Percentiles rank a stretch among this genome's conserved stretches.
Evolutionary conservation across 2,113 vertebrate species (phyloP).

Genomic region (Ancistrus triradiatus): DNA sequence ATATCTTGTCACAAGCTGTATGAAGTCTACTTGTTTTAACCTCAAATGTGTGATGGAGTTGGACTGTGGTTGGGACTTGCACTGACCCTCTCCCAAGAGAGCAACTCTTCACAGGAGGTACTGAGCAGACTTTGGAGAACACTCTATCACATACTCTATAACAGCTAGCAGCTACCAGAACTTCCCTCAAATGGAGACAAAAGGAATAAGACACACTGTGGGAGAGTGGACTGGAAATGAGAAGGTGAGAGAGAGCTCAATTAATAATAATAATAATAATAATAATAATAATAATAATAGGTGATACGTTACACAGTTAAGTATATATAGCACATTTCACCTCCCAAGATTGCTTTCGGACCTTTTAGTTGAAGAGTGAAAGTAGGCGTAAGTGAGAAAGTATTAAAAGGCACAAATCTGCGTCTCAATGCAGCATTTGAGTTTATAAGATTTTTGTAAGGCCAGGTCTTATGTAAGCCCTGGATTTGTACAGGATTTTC

Average conservation of each 20-base stretch:
- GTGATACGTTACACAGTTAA: no score
- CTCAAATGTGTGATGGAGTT: constrained; percentile 5
- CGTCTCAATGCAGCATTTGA: not conserved
- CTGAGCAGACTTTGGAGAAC: constrained; percentile 26
- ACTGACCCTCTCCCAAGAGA: constrained; percentile 18
- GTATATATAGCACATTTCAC: no score
- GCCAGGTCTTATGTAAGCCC: not conserved
- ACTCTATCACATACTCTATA: constrained; percentile 37
- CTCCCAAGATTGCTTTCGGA: no score
- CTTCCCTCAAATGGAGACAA: constrained; percentile 31
- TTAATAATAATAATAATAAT: no score
- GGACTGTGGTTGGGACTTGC: constrained; percentile 23
- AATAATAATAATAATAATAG: no score
- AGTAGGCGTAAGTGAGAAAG: no score
- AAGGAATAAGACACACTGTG: not conserved
- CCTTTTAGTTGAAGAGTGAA: no score
- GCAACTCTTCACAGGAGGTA: constrained; percentile 8
- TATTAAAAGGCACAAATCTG: constrained; percentile 3
- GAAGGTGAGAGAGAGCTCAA: constrained; percentile 17
- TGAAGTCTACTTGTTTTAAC: constrained; percentile 22
- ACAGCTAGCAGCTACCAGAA: constrained; percentile 32
- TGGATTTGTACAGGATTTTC: constrained; percentile 6
- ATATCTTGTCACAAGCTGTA: constrained; percentile 22
- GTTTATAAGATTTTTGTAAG: constrained; percentile 5
- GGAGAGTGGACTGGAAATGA: constrained; percentile 8